These are phyloP conservation scores for Sarcophaga peregrina DNA, from an alignment of 1,140 invertebrate genomes.

Conservation along the genomic window DNA sequence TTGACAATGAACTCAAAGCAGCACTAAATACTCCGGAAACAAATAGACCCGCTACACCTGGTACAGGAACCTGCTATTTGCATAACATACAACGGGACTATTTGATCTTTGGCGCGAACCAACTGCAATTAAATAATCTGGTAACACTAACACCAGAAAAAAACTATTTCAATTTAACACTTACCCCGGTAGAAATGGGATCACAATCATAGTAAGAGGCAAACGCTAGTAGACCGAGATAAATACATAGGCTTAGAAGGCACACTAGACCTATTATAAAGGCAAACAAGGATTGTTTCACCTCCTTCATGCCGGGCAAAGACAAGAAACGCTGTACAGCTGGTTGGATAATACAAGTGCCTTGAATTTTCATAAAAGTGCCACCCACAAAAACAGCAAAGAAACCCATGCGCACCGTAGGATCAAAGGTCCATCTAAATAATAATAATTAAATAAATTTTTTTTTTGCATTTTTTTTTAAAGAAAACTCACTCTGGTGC, in stretches of 20 bases:
- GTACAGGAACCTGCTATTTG: slow-evolving; percentile 72
- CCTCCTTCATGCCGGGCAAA: slow-evolving; percentile 73
- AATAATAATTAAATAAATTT: slow-evolving; percentile 61
- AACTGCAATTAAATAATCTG: slow-evolving; percentile 42
- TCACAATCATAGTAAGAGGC: slow-evolving; percentile 80
- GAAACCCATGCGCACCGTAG: slow-evolving; percentile 77
- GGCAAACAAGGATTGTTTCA: slow-evolving; percentile 72
- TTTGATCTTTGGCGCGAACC: slow-evolving; percentile 74
- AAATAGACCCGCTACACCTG: slow-evolving; percentile 82
- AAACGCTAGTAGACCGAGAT: slow-evolving; percentile 79
- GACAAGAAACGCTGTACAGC: slow-evolving; percentile 86
- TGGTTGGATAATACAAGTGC: slow-evolving; percentile 87
- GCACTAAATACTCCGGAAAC: slow-evolving; percentile 79
- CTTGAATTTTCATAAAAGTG: slow-evolving; percentile 80
- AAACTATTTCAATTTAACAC: slow-evolving; percentile 10
- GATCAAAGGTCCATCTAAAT: slow-evolving; percentile 72
- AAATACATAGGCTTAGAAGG: slow-evolving; percentile 77
- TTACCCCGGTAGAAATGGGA: slow-evolving; percentile 73
- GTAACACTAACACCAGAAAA: slow-evolving; percentile 35
- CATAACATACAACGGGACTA: slow-evolving; percentile 77
- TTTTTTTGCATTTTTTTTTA: slow-evolving; percentile 66
- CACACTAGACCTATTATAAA: slow-evolving; percentile 73
- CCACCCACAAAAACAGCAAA: slow-evolving; percentile 82
- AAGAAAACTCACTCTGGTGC: slow-evolving; percentile 76
- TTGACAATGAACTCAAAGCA: slow-evolving; percentile 81